A percentile compares a stretch with the other conserved stretches of the same genome.
These are phyloP conservation scores for Cuniculus paca DNA, from an alignment of 2,797 vertebrate genomes.

Conservation along the genomic window DNA sequence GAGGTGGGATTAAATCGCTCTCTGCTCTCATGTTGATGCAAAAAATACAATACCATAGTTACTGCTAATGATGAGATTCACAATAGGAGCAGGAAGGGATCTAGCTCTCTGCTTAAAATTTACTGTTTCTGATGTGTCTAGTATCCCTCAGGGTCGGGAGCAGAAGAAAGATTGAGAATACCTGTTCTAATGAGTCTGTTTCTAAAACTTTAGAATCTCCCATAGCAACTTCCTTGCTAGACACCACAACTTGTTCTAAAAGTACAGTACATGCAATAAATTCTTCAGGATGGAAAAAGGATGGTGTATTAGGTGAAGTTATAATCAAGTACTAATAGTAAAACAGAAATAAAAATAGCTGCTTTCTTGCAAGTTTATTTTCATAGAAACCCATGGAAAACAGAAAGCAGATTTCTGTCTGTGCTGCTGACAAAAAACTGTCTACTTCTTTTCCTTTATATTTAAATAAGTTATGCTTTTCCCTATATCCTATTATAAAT, in stretches of 20 bases:
- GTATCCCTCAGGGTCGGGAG: background rate
- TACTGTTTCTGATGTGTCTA: background rate
- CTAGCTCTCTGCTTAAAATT: background rate
- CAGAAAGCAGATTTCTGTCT: background rate
- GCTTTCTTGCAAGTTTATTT: conserved; percentile 18
- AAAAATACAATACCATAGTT: background rate
- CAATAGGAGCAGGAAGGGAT: background rate
- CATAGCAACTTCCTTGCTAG: background rate
- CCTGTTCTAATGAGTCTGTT: conserved; percentile 42
- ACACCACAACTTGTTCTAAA: conserved; percentile 31
- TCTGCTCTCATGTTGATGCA: background rate
- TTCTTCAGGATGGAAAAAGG: conserved; percentile 11
- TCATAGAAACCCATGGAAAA: background rate
- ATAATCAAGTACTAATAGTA: conserved; percentile 40
- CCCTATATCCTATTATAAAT: background rate
- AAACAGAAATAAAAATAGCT: conserved; percentile 22
- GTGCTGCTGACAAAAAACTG: background rate
- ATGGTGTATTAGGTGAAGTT: background rate
- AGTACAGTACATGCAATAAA: background rate
- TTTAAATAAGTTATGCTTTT: conserved; percentile 6
- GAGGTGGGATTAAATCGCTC: background rate
- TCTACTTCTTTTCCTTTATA: background rate
- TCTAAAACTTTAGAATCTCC: conserved; percentile 47
- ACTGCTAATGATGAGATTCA: conserved; percentile 49
- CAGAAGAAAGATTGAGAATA: background rate